Evolutionary conservation across 2,888 invertebrate genomes (phyloP).

Genomic region (Chalcis sispes): DNA sequence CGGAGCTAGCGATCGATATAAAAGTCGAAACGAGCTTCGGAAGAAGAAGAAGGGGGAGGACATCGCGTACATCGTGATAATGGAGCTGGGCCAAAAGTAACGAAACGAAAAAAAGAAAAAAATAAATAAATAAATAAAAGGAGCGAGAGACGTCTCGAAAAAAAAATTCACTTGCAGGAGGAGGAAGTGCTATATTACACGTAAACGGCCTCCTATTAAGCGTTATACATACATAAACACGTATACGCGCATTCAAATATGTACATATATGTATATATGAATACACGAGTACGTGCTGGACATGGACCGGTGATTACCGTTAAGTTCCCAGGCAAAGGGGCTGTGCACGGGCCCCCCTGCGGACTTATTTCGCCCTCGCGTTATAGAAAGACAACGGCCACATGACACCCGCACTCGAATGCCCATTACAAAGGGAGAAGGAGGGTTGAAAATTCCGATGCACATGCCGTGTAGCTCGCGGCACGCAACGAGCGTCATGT

Average conservation of each 20-base stretch:
- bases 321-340: constrained; percentile 71
- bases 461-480: constrained; percentile 66
- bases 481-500: no score
- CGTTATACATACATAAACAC: no score
- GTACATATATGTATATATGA: constrained; percentile 12
- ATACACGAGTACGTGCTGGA: constrained; percentile 52
- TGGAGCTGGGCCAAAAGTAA: constrained; percentile 15
- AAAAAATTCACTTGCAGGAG: constrained; percentile 54
- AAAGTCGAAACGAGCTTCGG: not conserved
- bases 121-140: no score
- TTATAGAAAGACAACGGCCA: constrained; percentile 59
- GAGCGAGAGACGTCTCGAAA: constrained; percentile 22
- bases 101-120: constrained; percentile 24
- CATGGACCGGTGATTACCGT: constrained; percentile 71
- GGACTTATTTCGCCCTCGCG: constrained; percentile 61
- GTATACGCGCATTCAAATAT: no score
- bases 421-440: no score
- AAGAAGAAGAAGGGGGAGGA: not conserved
- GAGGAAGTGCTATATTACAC: constrained; percentile 56
- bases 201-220: constrained; percentile 50
- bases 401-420: constrained; percentile 71
- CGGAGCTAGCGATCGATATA: constrained; percentile 25
- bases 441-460: constrained; percentile 68
- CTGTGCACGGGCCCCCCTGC: constrained; percentile 68
- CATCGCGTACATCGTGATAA: not conserved